These are phyloP conservation scores for Yponomeuta evonymella DNA, from an alignment of 2,888 invertebrate genomes.

Conservation along the genomic window DNA sequence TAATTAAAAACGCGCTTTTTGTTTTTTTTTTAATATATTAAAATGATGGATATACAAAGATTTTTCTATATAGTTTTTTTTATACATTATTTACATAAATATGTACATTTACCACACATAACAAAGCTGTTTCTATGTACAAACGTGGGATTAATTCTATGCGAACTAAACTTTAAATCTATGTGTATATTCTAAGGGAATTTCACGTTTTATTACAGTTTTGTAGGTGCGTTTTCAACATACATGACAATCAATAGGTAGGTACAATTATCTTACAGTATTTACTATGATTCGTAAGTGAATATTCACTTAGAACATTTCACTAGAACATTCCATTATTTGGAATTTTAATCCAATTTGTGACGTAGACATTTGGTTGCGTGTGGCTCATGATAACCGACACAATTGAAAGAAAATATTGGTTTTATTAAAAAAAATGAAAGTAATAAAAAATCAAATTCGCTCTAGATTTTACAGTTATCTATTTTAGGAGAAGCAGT, in stretches of 20 bases:
- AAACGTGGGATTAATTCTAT: constrained; percentile 7
- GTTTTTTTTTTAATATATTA: constrained; percentile 33
- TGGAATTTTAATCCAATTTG: neutral
- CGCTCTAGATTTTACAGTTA: too few relatives aligned
- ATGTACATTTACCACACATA: constrained; percentile 23
- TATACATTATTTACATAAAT: constrained; percentile 58
- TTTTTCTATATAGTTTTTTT: constrained; percentile 30
- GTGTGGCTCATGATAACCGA: neutral
- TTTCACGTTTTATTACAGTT: neutral
- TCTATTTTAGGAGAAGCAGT: too few relatives aligned
- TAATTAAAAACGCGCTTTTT: constrained; percentile 25
- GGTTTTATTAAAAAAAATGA: too few relatives aligned
- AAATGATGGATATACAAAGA: constrained; percentile 52
- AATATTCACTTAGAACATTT: neutral
- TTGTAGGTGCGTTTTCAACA: neutral
- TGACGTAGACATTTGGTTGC: neutral
- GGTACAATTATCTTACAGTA: constrained; percentile 2
- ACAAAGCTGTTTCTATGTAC: constrained; percentile 17
- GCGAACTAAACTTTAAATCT: constrained; percentile 11
- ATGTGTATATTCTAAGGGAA: neutral
- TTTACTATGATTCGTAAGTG: neutral
- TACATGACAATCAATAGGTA: constrained; percentile 3
- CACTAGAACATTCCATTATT: neutral
- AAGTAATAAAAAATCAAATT: too few relatives aligned
- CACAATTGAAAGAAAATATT: neutral